phyloP scores from a whole-genome alignment of 2,113 vertebrate species.

The Etia nguti region DNA sequence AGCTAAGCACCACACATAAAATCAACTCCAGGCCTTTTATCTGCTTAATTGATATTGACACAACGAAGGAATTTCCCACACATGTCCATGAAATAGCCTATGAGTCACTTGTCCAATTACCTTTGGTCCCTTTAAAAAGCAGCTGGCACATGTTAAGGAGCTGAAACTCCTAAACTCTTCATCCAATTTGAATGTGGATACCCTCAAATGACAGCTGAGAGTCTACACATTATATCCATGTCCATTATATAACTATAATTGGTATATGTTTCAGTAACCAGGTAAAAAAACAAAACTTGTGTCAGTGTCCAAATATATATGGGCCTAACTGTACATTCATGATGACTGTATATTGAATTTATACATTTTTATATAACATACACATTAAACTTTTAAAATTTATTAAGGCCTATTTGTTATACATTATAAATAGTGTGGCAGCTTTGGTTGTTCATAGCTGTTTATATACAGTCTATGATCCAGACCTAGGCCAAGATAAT shows the following conservation, averaged over 20 bases:
- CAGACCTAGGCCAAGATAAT: neutral
- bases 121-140: neutral
- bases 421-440: neutral
- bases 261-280: fast-evolving
- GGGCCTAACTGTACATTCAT: no score
- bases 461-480: neutral
- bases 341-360: no score
- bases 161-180: neutral
- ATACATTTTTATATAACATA: no score
- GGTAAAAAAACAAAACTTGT: no score
- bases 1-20: neutral
- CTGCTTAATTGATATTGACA: neutral
- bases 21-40: neutral
- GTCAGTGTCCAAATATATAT: no score
- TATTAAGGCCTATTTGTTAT: neutral
- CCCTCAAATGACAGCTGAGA: neutral
- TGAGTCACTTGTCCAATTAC: neutral
- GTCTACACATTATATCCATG: neutral
- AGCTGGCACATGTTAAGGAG: neutral
- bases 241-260: neutral
- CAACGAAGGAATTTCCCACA: neutral
- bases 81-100: fast-evolving
- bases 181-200: neutral
- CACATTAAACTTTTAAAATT: neutral
- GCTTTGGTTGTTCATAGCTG: neutral